phyloP scores from a whole-genome alignment of 2,888 invertebrate species.

The Polyommatus icarus region DNA sequence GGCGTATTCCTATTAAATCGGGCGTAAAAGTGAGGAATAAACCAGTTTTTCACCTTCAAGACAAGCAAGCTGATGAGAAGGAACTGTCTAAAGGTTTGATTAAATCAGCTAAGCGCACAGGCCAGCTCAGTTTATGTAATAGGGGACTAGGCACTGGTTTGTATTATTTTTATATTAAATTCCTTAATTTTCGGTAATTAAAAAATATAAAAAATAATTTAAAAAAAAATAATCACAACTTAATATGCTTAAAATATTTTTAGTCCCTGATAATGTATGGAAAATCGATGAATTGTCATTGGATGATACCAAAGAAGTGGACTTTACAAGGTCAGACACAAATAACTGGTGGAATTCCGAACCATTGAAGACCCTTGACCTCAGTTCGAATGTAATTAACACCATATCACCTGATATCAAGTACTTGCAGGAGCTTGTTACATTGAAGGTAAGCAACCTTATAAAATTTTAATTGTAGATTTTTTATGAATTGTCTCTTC shows the following conservation, averaged over 20 bases:
- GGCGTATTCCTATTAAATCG: constrained; percentile 58
- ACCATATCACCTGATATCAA: constrained; percentile 83
- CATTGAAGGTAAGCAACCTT: constrained; percentile 82
- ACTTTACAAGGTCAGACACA: constrained; percentile 78
- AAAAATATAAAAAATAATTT: no score
- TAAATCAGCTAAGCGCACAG: constrained; percentile 89
- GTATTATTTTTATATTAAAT: constrained; percentile 37
- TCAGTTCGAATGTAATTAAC: constrained; percentile 86
- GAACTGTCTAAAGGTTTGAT: constrained; percentile 86
- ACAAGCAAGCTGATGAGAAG: constrained; percentile 84
- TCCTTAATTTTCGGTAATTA: not conserved
- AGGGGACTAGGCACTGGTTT: constrained; percentile 87
- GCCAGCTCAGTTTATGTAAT: constrained; percentile 89
- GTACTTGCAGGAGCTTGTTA: constrained; percentile 83
- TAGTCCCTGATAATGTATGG: constrained; percentile 88
- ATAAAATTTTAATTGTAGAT: no score
- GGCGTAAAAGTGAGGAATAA: constrained; percentile 66
- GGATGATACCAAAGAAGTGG: constrained; percentile 82
- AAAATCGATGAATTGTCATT: constrained; percentile 84
- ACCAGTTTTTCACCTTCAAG: constrained; percentile 86
- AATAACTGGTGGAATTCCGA: constrained; percentile 92
- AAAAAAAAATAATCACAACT: not conserved
- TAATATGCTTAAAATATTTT: constrained; percentile 31
- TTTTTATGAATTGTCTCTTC: no score
- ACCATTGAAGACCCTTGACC: constrained; percentile 87